Evolutionary conservation across 53 echinoderm and acorn worm genomes (phyloP), one percentile per base, ranked within the genome.

Genomic region (Echinarachnius parma): DNA sequence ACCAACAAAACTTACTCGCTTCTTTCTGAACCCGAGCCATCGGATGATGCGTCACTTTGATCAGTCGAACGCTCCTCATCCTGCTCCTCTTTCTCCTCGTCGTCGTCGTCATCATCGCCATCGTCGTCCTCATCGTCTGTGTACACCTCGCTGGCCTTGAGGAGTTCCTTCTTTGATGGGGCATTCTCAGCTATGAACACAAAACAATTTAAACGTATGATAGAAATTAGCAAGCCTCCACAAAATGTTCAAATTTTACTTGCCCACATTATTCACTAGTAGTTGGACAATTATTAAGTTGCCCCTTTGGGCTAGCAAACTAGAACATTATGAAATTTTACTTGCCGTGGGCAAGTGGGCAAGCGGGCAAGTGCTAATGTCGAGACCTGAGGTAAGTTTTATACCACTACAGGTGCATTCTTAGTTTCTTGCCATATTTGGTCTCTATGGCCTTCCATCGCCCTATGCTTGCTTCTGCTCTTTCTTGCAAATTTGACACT

Each of bases 121-220:
- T 88, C 88, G 2, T 89, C 89, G 24, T 86, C 87, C 28, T 94
- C 95, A 58, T 90, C 95, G 46, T 94, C 94, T 2, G 94, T 91
- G 66, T 95, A 95, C 28, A 95, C 90, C 31, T 95, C 95, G 61
- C 90, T 90, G 28, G 86, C 95, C 56, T 85, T 90, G 58, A 90
- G 47, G 2, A 86, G 90, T 32, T 84, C 67, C 62, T 84, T 95
- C 63, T 81, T 87, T 25, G 89, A 80, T 22, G 80, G 77, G 5
- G 80, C 80, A 37, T 81, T 79, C 15, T 95, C 90, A 45, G 84
- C 85, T 93, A n/a, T n/a, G n/a, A n/a, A n/a, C n/a, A n/a, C n/a
- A n/a, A n/a, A n/a, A n/a, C n/a, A n/a, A n/a, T 54, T 39, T 13
- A 13, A 39, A 13, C 7, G 13, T 9, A 13, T 7, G 7, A 7